Conservation (phyloP, 1,140 invertebrate genomes). For the Drosophila willistoni region DNA sequence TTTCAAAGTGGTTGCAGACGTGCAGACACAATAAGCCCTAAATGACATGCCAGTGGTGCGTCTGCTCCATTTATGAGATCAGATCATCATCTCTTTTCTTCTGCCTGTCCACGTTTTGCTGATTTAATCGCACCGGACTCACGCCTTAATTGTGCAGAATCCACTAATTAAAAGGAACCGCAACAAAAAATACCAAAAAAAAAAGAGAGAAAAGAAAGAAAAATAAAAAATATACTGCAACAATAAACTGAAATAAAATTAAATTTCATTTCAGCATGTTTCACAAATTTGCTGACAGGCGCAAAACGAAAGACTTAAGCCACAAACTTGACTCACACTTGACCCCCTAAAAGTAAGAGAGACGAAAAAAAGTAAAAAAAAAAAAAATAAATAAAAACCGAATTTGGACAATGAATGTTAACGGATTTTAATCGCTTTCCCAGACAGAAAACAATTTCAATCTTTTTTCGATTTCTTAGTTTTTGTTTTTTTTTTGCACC, state of each 20-base stretch:
- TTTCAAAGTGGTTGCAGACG: conserved; percentile 49
- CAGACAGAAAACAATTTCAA: conserved; percentile 60
- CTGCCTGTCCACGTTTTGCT: conserved; percentile 57
- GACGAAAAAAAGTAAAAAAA: background rate
- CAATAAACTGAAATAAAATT: conserved; percentile 24
- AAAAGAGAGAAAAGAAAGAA: no score
- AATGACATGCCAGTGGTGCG: conserved; percentile 59
- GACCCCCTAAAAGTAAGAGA: conserved; percentile 54
- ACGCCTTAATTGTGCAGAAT: conserved; percentile 70
- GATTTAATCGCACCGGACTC: conserved; percentile 69
- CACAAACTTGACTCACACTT: conserved; percentile 71
- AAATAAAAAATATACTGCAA: background rate
- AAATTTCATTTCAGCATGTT: conserved; percentile 77
- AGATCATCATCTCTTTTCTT: conserved; percentile 69
- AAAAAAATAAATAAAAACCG: conserved; percentile 42
- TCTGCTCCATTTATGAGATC: conserved; percentile 65
- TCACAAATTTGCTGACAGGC: conserved; percentile 77
- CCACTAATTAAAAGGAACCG: conserved; percentile 51
- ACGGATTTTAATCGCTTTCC: conserved; percentile 72
- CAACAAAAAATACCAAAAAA: background rate
- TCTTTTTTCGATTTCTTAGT: conserved; percentile 26
- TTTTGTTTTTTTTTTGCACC: conserved; percentile 29
- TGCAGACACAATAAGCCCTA: conserved; percentile 79
- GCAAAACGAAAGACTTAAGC: conserved; percentile 77
- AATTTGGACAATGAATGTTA: conserved; percentile 28